A percentile compares a stretch with the other conserved stretches of the same genome.
Conservation (phyloP, 2,797 vertebrate species). For the Eidolon dupreanum region DNA sequence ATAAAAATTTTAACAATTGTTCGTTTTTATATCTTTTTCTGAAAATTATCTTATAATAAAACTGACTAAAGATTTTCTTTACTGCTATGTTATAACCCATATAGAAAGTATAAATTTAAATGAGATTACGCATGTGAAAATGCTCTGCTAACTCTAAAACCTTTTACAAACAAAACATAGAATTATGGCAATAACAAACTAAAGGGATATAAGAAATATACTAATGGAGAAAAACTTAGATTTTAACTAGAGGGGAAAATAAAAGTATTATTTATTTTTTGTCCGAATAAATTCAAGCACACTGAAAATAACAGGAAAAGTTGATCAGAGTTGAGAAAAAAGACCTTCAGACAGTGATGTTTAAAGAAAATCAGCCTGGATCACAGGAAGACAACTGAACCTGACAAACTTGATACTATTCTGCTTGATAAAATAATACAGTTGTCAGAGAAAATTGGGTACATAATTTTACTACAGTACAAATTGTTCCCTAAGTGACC, state of each 20-base stretch:
- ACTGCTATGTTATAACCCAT: neutral
- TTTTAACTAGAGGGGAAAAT: neutral
- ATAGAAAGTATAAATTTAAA: neutral
- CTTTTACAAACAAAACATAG: neutral
- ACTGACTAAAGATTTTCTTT: neutral
- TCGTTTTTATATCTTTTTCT: neutral
- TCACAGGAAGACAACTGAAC: conserved; percentile 33
- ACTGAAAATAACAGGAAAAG: neutral
- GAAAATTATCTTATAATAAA: neutral
- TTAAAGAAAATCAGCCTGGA: conserved; percentile 52
- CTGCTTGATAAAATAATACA: conserved; percentile 71
- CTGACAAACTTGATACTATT: conserved; percentile 62
- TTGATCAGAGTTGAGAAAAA: conserved; percentile 51
- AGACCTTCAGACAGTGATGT: conserved; percentile 25
- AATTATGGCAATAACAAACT: neutral
- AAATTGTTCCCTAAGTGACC: conserved; percentile 59
- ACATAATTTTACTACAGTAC: conserved; percentile 67
- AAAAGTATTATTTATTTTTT: neutral
- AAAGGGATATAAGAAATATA: neutral
- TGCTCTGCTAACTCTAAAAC: neutral
- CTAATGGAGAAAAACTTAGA: neutral
- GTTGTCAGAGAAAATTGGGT: conserved; percentile 72
- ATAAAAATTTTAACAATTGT: neutral
- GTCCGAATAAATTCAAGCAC: conserved; percentile 5
- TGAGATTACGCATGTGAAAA: neutral